A percentile compares a stretch with the other conserved stretches of the same genome.
phyloP scores from a whole-genome alignment of 2,113 vertebrate genomes.

The Chamaea fasciata region DNA sequence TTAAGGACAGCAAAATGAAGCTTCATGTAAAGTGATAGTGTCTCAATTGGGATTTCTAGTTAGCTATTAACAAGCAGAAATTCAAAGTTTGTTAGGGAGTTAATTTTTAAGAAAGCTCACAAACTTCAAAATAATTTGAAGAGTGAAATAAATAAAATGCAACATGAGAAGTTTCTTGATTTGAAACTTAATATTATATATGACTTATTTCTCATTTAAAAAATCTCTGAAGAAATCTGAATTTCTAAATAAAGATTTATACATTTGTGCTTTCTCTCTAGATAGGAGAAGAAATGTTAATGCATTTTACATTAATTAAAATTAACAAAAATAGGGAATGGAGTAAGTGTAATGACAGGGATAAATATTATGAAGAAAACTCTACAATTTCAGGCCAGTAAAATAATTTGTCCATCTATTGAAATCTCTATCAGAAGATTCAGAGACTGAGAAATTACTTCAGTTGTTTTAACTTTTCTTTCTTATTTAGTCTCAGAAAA shows the following conservation, averaged over 20 bases:
- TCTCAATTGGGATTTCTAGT: not conserved
- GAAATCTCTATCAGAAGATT: not conserved
- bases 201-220: not conserved
- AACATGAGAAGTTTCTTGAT: not conserved
- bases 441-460: not conserved
- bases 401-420: not conserved
- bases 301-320: not conserved
- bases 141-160: not conserved
- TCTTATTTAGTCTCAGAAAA: not conserved
- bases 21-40: not conserved
- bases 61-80: not conserved
- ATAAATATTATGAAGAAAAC: not conserved
- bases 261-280: not conserved
- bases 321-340: not conserved
- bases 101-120: not conserved
- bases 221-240: not conserved
- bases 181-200: not conserved
- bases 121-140: not conserved
- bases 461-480: not conserved
- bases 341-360: not conserved
- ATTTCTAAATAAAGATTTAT: not conserved
- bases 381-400: not conserved
- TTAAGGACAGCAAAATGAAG: not conserved
- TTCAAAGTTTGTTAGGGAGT: not conserved
- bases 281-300: not conserved